phyloP scores from a whole-genome alignment of 2,797 vertebrate species.

The Tragelaphus oryx region DNA sequence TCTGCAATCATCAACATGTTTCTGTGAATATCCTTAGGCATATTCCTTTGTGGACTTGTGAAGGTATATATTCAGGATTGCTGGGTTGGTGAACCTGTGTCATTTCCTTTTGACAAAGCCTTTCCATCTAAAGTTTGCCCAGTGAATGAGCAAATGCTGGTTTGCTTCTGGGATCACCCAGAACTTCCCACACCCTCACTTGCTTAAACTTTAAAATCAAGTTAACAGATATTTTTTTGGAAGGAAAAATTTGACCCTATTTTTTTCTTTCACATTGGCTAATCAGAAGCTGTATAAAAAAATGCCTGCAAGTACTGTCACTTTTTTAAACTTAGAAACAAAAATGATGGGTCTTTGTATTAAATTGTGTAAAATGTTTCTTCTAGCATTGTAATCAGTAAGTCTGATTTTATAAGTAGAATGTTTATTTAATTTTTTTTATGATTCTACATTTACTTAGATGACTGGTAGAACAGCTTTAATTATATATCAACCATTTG shows the following conservation, averaged over 20 bases:
- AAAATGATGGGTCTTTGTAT: background rate
- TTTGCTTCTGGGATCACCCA: background rate
- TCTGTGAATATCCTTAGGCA: background rate
- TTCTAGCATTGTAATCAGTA: background rate
- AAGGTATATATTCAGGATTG: background rate
- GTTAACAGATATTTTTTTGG: background rate
- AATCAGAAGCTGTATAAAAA: background rate
- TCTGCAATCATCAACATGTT: background rate
- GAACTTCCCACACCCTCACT: background rate
- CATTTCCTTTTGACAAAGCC: background rate
- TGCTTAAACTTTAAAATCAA: conserved; percentile 10
- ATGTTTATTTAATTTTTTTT: background rate
- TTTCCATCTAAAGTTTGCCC: background rate
- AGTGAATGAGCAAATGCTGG: background rate
- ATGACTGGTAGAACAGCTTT: background rate
- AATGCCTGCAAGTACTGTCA: background rate
- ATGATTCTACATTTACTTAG: background rate
- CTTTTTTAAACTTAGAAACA: background rate
- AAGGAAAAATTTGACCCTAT: background rate
- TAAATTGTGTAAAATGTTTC: conserved; percentile 4
- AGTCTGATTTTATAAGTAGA: background rate
- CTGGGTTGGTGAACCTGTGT: background rate
- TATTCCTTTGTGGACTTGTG: background rate
- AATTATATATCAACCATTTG: background rate
- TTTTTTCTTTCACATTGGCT: background rate